Base-by-base conservation (phyloP, 1,140 invertebrate genomes). In the Lasaia peninsularis region DNA sequence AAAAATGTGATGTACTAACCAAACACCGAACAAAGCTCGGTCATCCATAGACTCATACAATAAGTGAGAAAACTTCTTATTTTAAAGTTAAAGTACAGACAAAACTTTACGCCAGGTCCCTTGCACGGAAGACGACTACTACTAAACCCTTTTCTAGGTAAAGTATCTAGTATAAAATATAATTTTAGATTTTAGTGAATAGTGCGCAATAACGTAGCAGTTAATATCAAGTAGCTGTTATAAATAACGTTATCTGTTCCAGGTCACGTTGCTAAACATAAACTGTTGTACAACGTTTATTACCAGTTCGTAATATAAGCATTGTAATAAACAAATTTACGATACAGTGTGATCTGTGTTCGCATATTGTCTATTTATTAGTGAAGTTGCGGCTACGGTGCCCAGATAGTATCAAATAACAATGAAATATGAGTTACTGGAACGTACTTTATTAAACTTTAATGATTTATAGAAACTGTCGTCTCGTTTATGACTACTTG, bases 351-450 rank as follows among this genome's bases (percentile, higher is more conserved):
- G 20, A 48, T 48, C 20, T 48, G 44, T 48, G 18, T 48, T 48
- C 44, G 20, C 44, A 48, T 48, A 48, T 48, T 48, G 44, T 48
- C 44, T 48, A 48, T 48, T 48, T 48, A 48, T 48, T 48, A 48
- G 44, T 12, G 44, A 48, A 48, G 44, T 48, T 48, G 18, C 21
- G 20, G 18, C 11, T 48, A 20, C 10, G 44, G 11, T 20, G 11
- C 11, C 10, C 14, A 48, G 20, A 48, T 48, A 48, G 20, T 20
- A 21, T 48, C 44, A 10, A 20, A 48, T n/a, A 21, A 48, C 40
- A 10, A 11, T 11, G 44, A 48, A 20, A 48, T 48, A 6, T 24
- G 44, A 48, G 44, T 21, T 48, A 21, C 18, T 48, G 40, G 33
- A 34, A 34, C 11, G 33, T 34, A n/a, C 11, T 34, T 34, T n/a